Evolutionary conservation across 2,113 vertebrate species (phyloP), one percentile per base, ranked within the genome.

Genomic region (Egretta garzetta): DNA sequence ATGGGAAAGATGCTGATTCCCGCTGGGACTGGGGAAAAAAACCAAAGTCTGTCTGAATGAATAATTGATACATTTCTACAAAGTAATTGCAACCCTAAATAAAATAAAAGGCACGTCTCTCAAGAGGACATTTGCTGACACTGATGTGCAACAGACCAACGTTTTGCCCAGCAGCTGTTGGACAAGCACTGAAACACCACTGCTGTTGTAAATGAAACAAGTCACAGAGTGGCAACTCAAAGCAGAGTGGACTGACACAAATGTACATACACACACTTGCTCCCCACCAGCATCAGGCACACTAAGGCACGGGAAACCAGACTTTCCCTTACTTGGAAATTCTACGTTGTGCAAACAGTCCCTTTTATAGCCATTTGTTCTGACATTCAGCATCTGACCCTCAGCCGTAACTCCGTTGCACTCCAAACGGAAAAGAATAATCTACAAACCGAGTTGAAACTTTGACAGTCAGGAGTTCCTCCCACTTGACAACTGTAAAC

Each of bases 1-100:
- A 76, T 83, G 90, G 90, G 79, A 95, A 94, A 95, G 87, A n/a
- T 83, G 95, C 72, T 64, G 90, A 83, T 83, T 96, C 91, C 95
- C 96, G 94, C 68, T 93, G 23, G 73, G 93, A 58, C 33, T 96
- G 70, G 86, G 76, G 41, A 21, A 30, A 55, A 55, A 33, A 53
- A 89, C 41, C 41, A 88, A 86, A 59, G 22, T 72, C 88, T 95
- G 67, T 80, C 94, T 91, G 91, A 73, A 58, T 85, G 74, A 94
- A 64, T 43, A 35, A 28, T 60, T 12, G n/a, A 67, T 18, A 47
- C 60, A 63, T 35, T 70, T 85, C 93, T 87, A 80, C 80, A 82
- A 30, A 47, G 83, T 19, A 32, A 62, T 6, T 80, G 74, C 53
- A 72, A 28, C 20, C 53, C 53, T 12, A n/a, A 77, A 64, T 12